These are phyloP conservation scores for Buceros bicornis DNA, from an alignment of 2,797 vertebrate species.

Conservation along the genomic window DNA sequence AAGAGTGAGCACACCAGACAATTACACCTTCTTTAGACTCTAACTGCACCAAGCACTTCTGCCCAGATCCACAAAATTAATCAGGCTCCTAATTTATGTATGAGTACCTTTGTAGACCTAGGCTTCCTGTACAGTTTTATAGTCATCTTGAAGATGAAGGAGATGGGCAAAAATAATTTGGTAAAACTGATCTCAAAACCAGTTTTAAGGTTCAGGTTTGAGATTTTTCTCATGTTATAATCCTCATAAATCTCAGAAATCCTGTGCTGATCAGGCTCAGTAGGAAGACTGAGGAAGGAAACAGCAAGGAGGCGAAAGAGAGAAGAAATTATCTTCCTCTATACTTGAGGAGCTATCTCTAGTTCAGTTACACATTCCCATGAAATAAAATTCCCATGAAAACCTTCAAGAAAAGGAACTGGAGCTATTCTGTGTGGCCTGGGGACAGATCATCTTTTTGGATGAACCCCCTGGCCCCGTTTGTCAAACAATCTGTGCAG, in stretches of 20 bases:
- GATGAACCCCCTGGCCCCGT: rapidly evolving
- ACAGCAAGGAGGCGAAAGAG: background rate
- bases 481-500: background rate
- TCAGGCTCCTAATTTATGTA: background rate
- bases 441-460: background rate
- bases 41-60: background rate
- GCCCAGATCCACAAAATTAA: background rate
- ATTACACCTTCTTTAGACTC: background rate
- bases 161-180: background rate
- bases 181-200: background rate
- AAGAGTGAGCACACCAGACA: background rate
- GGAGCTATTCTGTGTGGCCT: background rate
- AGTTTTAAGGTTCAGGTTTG: background rate
- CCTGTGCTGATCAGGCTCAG: background rate
- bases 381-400: background rate
- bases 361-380: background rate
- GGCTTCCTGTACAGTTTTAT: background rate
- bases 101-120: background rate
- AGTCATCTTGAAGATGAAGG: background rate
- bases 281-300: background rate
- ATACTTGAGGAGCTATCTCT: background rate
- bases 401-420: background rate
- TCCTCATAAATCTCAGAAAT: background rate
- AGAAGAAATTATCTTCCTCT: background rate
- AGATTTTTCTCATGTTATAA: too few species aligned